These are phyloP conservation scores for Microplitis demolitor DNA, from an alignment of 1,140 invertebrate species.

Conservation along the genomic window DNA sequence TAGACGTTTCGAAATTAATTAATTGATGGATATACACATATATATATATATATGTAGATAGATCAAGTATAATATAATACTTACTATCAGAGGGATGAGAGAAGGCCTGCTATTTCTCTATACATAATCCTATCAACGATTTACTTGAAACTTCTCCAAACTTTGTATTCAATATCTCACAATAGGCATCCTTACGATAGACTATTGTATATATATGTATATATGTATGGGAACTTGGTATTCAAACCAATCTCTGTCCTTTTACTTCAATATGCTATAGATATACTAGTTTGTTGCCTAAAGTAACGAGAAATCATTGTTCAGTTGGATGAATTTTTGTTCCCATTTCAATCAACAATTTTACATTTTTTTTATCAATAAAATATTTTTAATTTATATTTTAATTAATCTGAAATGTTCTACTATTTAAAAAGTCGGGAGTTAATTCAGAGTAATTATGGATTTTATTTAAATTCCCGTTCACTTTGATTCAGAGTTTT, in stretches of 20 bases:
- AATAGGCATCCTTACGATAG: constrained; percentile 2
- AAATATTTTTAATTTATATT: neutral
- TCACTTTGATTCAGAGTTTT: too few relatives aligned
- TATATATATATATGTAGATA: neutral
- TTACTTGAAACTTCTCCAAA: neutral
- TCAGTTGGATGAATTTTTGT: constrained; percentile 21
- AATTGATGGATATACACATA: neutral
- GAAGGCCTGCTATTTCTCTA: neutral
- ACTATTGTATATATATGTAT: neutral
- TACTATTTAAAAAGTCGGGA: too few relatives aligned
- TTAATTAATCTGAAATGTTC: neutral
- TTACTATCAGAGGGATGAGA: neutral
- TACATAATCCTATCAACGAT: neutral
- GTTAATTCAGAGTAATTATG: too few relatives aligned
- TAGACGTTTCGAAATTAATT: neutral
- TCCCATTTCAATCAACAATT: constrained; percentile 4
- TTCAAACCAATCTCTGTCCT: constrained; percentile 5
- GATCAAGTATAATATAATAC: neutral
- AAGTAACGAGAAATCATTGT: constrained; percentile 32
- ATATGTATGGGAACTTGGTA: neutral
- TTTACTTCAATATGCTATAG: neutral
- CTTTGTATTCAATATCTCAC: constrained; percentile 8
- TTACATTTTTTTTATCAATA: neutral
- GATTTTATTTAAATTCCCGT: too few relatives aligned
- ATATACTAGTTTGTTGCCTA: constrained; percentile 2